phyloP scores from a whole-genome alignment of 2,113 vertebrate genomes.

The Noctilio leporinus region DNA sequence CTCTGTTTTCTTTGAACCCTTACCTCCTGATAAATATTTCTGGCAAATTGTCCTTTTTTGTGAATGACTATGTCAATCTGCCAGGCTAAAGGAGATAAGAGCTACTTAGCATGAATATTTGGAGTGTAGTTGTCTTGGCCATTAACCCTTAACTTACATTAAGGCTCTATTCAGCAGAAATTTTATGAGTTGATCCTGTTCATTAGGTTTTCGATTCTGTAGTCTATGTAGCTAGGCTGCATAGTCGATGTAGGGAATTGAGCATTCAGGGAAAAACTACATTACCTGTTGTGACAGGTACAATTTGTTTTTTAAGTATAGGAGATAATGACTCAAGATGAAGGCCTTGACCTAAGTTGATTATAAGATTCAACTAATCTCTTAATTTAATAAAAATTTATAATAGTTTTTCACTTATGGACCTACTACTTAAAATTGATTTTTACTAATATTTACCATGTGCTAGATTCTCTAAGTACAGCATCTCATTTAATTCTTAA shows the following conservation, averaged over 20 bases:
- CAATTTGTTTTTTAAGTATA: slow-evolving; percentile 2
- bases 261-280: neutral
- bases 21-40: slow-evolving; percentile 66
- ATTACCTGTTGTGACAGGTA: neutral
- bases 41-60: slow-evolving; percentile 71
- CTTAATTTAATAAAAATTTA: neutral
- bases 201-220: neutral
- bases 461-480: neutral
- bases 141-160: slow-evolving; percentile 82
- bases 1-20: slow-evolving; percentile 57
- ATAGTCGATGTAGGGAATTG: neutral
- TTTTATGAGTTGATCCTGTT: slow-evolving; percentile 15
- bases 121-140: slow-evolving; percentile 76
- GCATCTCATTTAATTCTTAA: neutral
- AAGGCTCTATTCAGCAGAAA: slow-evolving; percentile 86
- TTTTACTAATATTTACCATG: slow-evolving; percentile 1
- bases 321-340: neutral
- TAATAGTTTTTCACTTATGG: neutral
- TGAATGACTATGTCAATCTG: slow-evolving; percentile 66
- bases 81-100: slow-evolving; percentile 70
- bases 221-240: neutral
- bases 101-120: slow-evolving; percentile 79
- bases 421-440: neutral
- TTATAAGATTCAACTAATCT: slow-evolving; percentile 28
- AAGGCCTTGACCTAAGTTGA: neutral